Evolutionary conservation across 1,140 invertebrate species (phyloP).

Genomic region (Drosophila ercepeae): DNA sequence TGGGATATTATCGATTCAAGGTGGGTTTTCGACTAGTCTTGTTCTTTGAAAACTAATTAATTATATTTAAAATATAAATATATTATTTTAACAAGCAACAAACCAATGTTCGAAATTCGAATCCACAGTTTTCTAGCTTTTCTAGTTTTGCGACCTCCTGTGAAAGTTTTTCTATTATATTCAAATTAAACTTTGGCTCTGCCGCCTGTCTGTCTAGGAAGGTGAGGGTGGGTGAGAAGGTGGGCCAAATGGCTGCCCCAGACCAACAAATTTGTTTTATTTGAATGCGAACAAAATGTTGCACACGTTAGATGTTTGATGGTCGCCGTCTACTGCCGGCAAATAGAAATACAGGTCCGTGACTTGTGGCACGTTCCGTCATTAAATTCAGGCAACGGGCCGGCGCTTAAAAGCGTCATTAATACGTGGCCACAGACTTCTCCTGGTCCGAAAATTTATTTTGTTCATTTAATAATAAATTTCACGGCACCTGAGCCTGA

Average conservation of each 20-base stretch:
- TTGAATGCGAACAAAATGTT: constrained; percentile 27
- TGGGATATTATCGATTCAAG: not conserved
- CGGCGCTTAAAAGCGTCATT: constrained; percentile 42
- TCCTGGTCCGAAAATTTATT: constrained; percentile 21
- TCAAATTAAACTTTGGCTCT: constrained; percentile 76
- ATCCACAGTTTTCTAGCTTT: not conserved
- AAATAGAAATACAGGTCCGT: constrained; percentile 15
- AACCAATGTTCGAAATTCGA: constrained; percentile 1
- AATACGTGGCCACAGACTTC: constrained; percentile 38
- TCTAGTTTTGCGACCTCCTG: not conserved
- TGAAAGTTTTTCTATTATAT: constrained; percentile 80
- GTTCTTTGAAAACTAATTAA: not conserved
- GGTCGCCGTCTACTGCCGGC: constrained; percentile 21
- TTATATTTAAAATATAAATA: not conserved
- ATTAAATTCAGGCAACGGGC: constrained; percentile 57
- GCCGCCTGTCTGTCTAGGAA: constrained; percentile 5
- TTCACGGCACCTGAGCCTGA: constrained; percentile 39
- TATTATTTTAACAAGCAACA: not conserved
- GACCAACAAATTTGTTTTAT: constrained; percentile 41
- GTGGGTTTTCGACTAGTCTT: no score
- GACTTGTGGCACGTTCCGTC: constrained; percentile 63
- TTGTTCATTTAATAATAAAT: constrained; percentile 68
- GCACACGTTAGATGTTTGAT: constrained; percentile 49
- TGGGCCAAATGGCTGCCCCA: constrained; percentile 44
- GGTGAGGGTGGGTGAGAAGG: constrained; percentile 10